Conservation (phyloP, 2,888 invertebrate species). For the Orthonychiurus folsomi region DNA sequence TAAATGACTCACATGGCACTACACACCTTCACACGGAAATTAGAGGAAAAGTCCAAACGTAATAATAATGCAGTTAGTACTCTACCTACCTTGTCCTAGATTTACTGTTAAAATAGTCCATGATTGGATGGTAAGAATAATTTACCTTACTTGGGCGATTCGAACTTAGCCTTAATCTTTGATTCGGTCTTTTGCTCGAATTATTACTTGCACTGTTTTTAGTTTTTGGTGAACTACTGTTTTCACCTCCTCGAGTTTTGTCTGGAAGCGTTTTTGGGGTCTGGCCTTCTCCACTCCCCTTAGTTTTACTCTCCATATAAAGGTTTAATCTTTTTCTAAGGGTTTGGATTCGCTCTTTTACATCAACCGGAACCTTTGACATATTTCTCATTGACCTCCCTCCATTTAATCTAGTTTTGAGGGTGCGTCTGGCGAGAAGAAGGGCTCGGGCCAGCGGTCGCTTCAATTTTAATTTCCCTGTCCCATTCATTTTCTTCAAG, state of each 20-base stretch:
- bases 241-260: not conserved
- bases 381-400: conserved; percentile 9
- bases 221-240: not conserved
- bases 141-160: conserved; percentile 51
- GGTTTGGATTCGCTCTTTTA: conserved; percentile 9
- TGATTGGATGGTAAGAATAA: conserved; percentile 74
- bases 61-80: not conserved
- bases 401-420: not conserved
- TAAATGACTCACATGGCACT: conserved; percentile 9
- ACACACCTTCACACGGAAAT: not conserved
- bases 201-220: conserved; percentile 3
- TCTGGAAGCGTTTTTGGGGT: not conserved
- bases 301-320: conserved; percentile 9
- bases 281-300: not conserved
- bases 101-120: conserved; percentile 56
- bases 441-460: conserved; percentile 11
- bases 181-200: conserved; percentile 12
- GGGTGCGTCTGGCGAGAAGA: conserved; percentile 4
- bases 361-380: not conserved
- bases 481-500: conserved; percentile 10
- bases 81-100: not conserved
- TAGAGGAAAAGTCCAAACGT: not conserved
- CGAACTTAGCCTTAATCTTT: conserved; percentile 16
- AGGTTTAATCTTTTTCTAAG: conserved; percentile 10
- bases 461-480: conserved; percentile 1